Evolutionary conservation across 2,888 invertebrate genomes (phyloP).

Genomic region (Andrena praecox): DNA sequence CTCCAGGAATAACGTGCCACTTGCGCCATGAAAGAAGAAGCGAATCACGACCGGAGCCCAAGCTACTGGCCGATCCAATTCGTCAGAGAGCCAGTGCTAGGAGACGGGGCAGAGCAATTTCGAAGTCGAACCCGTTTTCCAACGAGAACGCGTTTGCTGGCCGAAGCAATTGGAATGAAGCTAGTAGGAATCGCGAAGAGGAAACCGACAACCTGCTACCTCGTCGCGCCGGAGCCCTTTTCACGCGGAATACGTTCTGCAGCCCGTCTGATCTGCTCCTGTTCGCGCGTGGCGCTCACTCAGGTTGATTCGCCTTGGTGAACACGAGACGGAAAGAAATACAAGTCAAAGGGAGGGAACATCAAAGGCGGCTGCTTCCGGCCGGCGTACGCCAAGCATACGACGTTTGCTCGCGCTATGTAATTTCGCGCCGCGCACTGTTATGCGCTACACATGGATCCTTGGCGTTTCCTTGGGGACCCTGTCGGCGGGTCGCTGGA

Average conservation of each 20-base stretch:
- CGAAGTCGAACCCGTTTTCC: constrained; percentile 15
- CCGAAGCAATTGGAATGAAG: constrained; percentile 38
- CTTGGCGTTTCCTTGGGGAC: not conserved
- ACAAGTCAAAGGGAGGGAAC: constrained; percentile 59
- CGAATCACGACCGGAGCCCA: constrained; percentile 24
- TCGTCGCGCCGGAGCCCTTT: constrained; percentile 16
- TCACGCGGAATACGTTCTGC: constrained; percentile 40
- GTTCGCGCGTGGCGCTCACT: constrained; percentile 12
- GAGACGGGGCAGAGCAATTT: constrained; percentile 32
- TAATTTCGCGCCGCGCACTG: constrained; percentile 52
- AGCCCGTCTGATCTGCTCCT: constrained; percentile 34
- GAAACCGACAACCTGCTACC: constrained; percentile 11
- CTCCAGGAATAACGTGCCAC: not conserved
- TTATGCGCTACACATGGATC: constrained; percentile 28
- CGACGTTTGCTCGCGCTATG: constrained; percentile 39
- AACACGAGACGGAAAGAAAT: constrained; percentile 31
- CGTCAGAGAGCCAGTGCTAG: constrained; percentile 38
- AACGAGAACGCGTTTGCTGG: constrained; percentile 29
- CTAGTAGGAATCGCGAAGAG: constrained; percentile 24
- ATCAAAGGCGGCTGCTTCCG: constrained; percentile 57
- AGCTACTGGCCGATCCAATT: constrained; percentile 48
- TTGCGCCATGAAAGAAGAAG: not conserved
- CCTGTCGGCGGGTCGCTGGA: not conserved
- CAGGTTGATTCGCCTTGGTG: constrained; percentile 55
- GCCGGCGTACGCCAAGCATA: constrained; percentile 25